Base-by-base conservation (phyloP, 2,797 vertebrate species). In the Muraenolepis orangiensis region DNA sequence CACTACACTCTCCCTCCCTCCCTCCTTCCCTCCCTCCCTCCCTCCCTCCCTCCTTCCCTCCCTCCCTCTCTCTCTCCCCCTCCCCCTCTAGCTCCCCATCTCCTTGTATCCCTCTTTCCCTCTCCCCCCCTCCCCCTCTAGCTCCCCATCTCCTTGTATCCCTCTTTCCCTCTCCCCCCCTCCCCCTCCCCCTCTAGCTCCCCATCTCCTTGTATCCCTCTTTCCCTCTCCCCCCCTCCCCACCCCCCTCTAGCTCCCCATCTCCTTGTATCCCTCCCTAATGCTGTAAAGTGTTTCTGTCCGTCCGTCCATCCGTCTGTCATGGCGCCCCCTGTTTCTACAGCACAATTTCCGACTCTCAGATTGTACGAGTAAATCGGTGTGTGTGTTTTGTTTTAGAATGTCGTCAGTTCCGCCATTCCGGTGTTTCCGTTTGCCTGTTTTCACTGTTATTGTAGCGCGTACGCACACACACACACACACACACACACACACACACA, bases 221-320 rank as follows among this genome's bases (percentile, higher is more conserved):
- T 46, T 16, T 18, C 42, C 6, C 42, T 0, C 42, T 34, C 32
- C 8, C 32, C 32, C 66, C 32, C 69, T 67, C 70, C n/a, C n/a
- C 80, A n/a, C n/a, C n/a, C n/a, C n/a, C n/a, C 69, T 78, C 66
- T 77, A 20, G n/a, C 31, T 36, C 68, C 40, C 71, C 74, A 76
- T 69, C 40, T 66, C 46, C 10, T 2, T 69, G 31, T 11, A 18
- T 36, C 68, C 20, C 20, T n/a, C 20, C 20, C 51, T 10, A 1
- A 57, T 0, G 20, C 51, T 14, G n/a, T 20, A 57, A 6, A 51
- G 46, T 51, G n/a, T 6, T 20, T 10, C 46, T n/a, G 46, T 51
- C 46, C 46, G 51, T 57, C 51, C 20, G 51, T 57, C 46, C 7
- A 20, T 57, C 46, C 7, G 46, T n/a, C 46, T 8, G 18, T 8